Evolutionary conservation across 2,797 vertebrate species (phyloP), one percentile per base, ranked within the genome.

Genomic region (Kryptopterus vitreolus): DNA sequence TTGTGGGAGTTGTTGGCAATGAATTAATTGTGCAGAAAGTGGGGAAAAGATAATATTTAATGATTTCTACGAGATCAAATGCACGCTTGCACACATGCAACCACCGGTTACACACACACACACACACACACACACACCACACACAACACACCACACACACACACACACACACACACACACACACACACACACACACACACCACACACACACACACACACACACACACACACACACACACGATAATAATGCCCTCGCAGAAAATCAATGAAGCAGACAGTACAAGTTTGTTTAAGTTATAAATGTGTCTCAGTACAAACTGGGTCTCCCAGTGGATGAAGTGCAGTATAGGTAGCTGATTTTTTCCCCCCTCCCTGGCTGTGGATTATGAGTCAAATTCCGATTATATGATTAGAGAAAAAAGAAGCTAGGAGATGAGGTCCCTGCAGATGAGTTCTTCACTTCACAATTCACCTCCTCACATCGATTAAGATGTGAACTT

Each of bases 401-500:
- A 89, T 88, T 88, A 88, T 86, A 86, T 80, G 88, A 89, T 90
- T 85, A 83, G 12, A 76, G 84, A 76, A 82, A 33, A 58, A 78
- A 69, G 61, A 76, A 80, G 31, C 79, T 75, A 85, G 77, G 85
- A 88, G 89, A 89, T 86, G 84, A 89, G 78, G 86, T 87, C 82
- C 88, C 61, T 57, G 86, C 76, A 89, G 89, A 91, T 90, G 91
- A 91, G 86, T 91, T 91, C 88, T 85, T 87, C 79, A 33, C 89
- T 88, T 77, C 86, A 89, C 89, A 89, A 89, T 91, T 91, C 90
- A 89, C 89, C 84, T 63, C 87, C 91, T 92, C 92, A 91, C 87
- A 89, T 92, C 83, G 87, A 92, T 93, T 92, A 93, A 93, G 91
- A 94, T 92, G 91, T 92, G 91, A 93, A 90, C 90, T 91, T 90